These are phyloP conservation scores for Melanostigma gelatinosum DNA, from an alignment of 2,113 vertebrate species.

Conservation along the genomic window DNA sequence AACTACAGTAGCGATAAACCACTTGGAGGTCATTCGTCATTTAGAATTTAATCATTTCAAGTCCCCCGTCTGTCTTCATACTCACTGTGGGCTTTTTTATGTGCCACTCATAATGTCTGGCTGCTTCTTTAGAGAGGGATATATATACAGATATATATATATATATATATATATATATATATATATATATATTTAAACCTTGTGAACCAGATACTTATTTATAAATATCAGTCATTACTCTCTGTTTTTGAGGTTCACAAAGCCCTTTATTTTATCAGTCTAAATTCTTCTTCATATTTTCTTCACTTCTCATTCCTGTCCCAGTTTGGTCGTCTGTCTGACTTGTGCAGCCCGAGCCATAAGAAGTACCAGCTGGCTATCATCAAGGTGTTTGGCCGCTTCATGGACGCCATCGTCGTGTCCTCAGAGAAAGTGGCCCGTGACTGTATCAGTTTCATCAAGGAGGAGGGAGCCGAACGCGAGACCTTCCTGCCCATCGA, in stretches of 20 bases:
- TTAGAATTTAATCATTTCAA: neutral
- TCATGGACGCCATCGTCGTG: conserved; percentile 92
- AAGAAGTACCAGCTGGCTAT: conserved; percentile 96
- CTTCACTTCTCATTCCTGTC: neutral
- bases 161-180: too few relatives aligned
- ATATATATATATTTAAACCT: neutral
- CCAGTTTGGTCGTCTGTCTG: conserved; percentile 91
- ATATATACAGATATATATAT: neutral
- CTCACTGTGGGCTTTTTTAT: neutral
- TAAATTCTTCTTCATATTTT: too few relatives aligned
- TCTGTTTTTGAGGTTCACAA: neutral
- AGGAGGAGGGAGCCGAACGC: conserved; percentile 90
- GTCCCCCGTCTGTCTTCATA: neutral
- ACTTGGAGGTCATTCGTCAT: neutral
- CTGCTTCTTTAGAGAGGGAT: too few relatives aligned
- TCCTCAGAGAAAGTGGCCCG: conserved; percentile 88
- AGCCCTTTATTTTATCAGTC: neutral
- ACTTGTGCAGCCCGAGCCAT: conserved; percentile 94
- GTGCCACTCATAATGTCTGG: neutral
- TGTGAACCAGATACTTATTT: neutral
- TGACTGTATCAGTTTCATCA: conserved; percentile 91
- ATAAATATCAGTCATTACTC: neutral
- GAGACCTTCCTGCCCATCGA: conserved; percentile 96
- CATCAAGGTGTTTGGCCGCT: conserved; percentile 91
- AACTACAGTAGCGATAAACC: neutral